Base-by-base conservation (phyloP, 1,140 invertebrate genomes). In the Papilio xuthus region DNA sequence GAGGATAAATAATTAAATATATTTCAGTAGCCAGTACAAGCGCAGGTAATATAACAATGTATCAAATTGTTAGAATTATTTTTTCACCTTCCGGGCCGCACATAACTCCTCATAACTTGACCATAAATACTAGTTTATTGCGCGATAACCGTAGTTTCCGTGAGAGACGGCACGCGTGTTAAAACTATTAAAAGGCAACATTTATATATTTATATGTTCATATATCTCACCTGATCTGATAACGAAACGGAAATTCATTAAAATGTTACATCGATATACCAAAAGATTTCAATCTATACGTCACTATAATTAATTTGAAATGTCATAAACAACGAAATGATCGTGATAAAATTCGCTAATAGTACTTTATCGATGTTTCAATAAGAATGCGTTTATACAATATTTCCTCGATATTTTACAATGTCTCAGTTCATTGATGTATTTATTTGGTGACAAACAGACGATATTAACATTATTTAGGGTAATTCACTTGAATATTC, bases 331-430 rank as follows among this genome's bases (percentile, higher is more conserved):
- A 15, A 67, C 32, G 23, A 67, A 60, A 60, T 10, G 10, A 26
- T 60, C 50, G 26, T 60, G 23, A 60, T 83, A 81, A 83, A 71
- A 82, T 74, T 80, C 71, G 67, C 9, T 9, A 47, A 47, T 56
- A 2, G 53, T 10, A 56, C n/a, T 23, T 12, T 26, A 60, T 60
- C 56, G 20, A 20, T 12, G 12, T 60, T 26, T 60, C 56, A 20
- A 23, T 23, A 67, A 60, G 56, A 23, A 60, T 60, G 10, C 13
- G 12, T 26, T 26, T 10, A 67, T 28, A 13, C 12, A 67, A 28
- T 6, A 67, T 28, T 67, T 32, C 23, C 60, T 67, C 7, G 12
- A 32, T 28, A 67, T 26, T 67, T 60, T 67, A 67, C 18, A 18
- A 12, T 18, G 12, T 4, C n/a, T 28, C 26, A 15, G 12, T 15